Percentiles rank a stretch among this genome's conserved stretches.
Evolutionary conservation across 2,888 invertebrate genomes (phyloP).

Genomic region (Sarcophaga variegata): DNA sequence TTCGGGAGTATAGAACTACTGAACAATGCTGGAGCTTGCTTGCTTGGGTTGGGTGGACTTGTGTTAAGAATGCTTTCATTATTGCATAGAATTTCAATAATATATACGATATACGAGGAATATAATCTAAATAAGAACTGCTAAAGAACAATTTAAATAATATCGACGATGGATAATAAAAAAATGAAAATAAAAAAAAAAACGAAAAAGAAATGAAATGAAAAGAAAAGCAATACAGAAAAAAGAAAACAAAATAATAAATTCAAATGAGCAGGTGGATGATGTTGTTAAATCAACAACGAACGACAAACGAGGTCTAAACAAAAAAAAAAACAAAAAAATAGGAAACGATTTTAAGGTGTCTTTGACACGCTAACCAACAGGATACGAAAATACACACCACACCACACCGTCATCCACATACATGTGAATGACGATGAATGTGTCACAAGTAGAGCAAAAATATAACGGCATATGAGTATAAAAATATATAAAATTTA

Average conservation of each 20-base stretch:
- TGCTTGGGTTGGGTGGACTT: too few relatives aligned
- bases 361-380: slow-evolving; percentile 65
- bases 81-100: slow-evolving; percentile 60
- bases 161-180: slow-evolving; percentile 23
- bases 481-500: background rate
- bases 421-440: slow-evolving; percentile 25
- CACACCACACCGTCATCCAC: background rate
- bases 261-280: slow-evolving; percentile 70
- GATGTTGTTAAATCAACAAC: slow-evolving; percentile 33
- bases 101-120: background rate
- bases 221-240: slow-evolving; percentile 17
- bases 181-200: slow-evolving; percentile 64
- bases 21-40: too few relatives aligned
- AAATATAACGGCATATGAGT: background rate
- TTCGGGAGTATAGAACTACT: too few relatives aligned
- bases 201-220: slow-evolving; percentile 40
- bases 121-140: slow-evolving; percentile 21
- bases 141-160: slow-evolving; percentile 45
- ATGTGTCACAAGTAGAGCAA: slow-evolving; percentile 57
- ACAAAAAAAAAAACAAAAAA: slow-evolving; percentile 43
- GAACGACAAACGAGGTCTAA: background rate
- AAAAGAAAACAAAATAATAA: slow-evolving; percentile 28
- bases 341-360: slow-evolving; percentile 50
- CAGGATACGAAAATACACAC: background rate
- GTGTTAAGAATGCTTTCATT: background rate